phyloP scores from a whole-genome alignment of 2,113 vertebrate genomes.

The Amia ocellicauda region DNA sequence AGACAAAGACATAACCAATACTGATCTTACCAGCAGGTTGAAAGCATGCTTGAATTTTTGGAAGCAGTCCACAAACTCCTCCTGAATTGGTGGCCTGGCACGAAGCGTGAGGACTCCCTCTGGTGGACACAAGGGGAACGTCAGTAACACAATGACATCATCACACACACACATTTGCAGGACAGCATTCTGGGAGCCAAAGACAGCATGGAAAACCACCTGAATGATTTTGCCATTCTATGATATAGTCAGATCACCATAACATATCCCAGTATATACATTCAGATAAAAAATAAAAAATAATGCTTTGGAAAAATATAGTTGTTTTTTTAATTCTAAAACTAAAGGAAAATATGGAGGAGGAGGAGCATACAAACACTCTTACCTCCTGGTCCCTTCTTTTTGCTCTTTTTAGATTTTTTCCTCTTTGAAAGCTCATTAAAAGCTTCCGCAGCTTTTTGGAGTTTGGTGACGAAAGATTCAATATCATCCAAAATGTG shows the following conservation, averaged over 20 bases:
- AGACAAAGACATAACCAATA: neutral
- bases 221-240: no score
- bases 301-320: no score
- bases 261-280: no score
- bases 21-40: conserved; percentile 84
- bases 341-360: no score
- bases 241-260: no score
- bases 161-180: no score
- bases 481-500: conserved; percentile 96
- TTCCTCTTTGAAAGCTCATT: conserved; percentile 84
- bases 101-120: conserved; percentile 94
- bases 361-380: no score
- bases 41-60: conserved; percentile 97
- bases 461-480: conserved; percentile 89
- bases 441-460: conserved; percentile 91
- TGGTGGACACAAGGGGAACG: conserved; percentile 51
- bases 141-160: no score
- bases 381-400: conserved; percentile 88
- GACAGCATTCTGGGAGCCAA: neutral
- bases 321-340: no score
- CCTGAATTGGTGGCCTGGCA: conserved; percentile 80
- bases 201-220: neutral
- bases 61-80: conserved; percentile 90
- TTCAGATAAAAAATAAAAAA: no score
- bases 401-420: conserved; percentile 85